Percentiles rank a stretch among this genome's conserved stretches.
These are phyloP conservation scores for Drosophila nigrodunni DNA, from an alignment of 1,140 invertebrate genomes.

Conservation along the genomic window DNA sequence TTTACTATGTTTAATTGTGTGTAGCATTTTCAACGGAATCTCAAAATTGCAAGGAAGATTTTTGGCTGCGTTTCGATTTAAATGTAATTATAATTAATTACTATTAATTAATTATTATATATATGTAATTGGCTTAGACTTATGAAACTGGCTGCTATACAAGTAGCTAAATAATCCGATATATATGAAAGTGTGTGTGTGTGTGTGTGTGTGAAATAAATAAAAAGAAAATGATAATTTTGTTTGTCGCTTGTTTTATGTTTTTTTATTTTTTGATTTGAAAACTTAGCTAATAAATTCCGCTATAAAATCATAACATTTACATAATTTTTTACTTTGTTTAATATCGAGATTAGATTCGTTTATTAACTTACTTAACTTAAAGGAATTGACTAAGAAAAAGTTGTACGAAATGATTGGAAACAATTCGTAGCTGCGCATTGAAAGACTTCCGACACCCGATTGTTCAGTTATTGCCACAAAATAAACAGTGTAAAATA, in stretches of 20 bases:
- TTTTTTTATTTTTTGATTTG: slow-evolving; percentile 51
- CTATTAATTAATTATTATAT: not conserved
- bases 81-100: not conserved
- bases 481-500: slow-evolving; percentile 21
- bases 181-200: not conserved
- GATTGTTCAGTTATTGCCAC: not conserved
- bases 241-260: slow-evolving; percentile 44
- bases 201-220: slow-evolving; percentile 22
- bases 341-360: slow-evolving; percentile 71
- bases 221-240: slow-evolving; percentile 55
- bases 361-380: slow-evolving; percentile 54
- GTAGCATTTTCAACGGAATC: slow-evolving; percentile 79
- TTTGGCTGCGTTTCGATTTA: slow-evolving; percentile 59
- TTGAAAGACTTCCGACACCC: not conserved
- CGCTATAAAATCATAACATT: slow-evolving; percentile 67
- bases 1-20: slow-evolving; percentile 65
- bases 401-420: slow-evolving; percentile 42
- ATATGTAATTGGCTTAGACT: slow-evolving; percentile 41
- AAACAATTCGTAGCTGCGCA: slow-evolving; percentile 23
- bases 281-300: slow-evolving; percentile 75
- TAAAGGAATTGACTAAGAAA: slow-evolving; percentile 59
- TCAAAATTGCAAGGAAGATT: slow-evolving; percentile 80
- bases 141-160: slow-evolving; percentile 19
- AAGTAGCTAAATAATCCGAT: slow-evolving; percentile 23
- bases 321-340: slow-evolving; percentile 33